Evolutionary conservation across 1,140 invertebrate species (phyloP).

Genomic region (Homarus americanus): DNA sequence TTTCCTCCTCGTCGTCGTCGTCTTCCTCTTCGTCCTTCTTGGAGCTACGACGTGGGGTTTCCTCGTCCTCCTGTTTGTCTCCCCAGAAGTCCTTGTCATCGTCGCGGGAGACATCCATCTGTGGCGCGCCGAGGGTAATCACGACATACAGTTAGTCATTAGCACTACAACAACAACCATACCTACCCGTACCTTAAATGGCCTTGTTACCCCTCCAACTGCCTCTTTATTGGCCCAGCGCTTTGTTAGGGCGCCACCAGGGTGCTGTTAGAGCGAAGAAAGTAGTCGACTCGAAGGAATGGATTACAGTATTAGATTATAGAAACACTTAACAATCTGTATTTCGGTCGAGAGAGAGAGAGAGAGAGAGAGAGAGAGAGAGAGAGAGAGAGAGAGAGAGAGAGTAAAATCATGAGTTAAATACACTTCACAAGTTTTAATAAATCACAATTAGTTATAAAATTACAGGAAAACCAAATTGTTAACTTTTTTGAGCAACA

Average conservation of each 20-base stretch:
- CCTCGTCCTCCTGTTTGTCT: background rate
- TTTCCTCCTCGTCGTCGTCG: background rate
- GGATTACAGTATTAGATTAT: too few relatives aligned
- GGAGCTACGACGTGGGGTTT: background rate
- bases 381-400: too few relatives aligned
- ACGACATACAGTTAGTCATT: background rate
- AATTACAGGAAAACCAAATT: too few relatives aligned
- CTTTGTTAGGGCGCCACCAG: background rate
- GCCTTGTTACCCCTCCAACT: background rate
- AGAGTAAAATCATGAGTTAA: too few relatives aligned
- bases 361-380: too few relatives aligned
- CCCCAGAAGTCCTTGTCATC: slow-evolving; percentile 6
- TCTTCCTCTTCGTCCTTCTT: slow-evolving; percentile 5
- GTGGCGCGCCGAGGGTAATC: background rate
- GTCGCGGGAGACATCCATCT: slow-evolving; percentile 1
- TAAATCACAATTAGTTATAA: too few relatives aligned
- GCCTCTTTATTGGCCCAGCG: background rate
- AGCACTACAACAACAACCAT: background rate
- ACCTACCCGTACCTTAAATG: background rate
- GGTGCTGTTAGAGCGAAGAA: background rate
- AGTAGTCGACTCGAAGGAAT: too few relatives aligned
- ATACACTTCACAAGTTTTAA: too few relatives aligned
- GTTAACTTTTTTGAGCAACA: too few relatives aligned
- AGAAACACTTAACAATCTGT: too few relatives aligned
- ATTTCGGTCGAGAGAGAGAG: too few relatives aligned